A percentile compares a stretch with the other conserved stretches of the same genome.
These are phyloP conservation scores for Dromas ardeola DNA, from an alignment of 2,113 vertebrate genomes.

Conservation along the genomic window DNA sequence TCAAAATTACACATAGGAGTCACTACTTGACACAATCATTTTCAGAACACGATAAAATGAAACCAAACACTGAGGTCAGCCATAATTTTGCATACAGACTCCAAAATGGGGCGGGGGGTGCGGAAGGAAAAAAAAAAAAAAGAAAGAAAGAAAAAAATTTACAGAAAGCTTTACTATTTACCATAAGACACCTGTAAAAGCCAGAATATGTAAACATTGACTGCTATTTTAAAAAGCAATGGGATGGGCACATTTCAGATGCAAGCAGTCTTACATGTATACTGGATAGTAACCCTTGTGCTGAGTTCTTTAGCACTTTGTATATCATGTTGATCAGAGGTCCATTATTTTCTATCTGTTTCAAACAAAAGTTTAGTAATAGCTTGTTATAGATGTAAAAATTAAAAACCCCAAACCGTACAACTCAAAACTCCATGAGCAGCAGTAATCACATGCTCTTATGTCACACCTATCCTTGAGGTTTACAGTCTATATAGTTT, in stretches of 20 bases:
- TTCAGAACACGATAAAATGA: constrained; percentile 39
- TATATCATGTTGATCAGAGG: constrained; percentile 89
- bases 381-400: constrained; percentile 30
- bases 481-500: background rate
- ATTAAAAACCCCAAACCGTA: background rate
- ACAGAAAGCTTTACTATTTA: constrained; percentile 60
- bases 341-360: constrained; percentile 94
- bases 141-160: constrained; percentile 8
- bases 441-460: background rate
- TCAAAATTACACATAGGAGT: constrained; percentile 26
- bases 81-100: constrained; percentile 52
- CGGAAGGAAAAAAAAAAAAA: background rate
- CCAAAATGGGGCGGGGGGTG: background rate
- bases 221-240: constrained; percentile 76
- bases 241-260: constrained; percentile 77
- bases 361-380: constrained; percentile 86
- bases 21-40: constrained; percentile 28
- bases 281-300: constrained; percentile 83
- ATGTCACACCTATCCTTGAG: background rate
- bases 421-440: background rate
- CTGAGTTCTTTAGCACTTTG: constrained; percentile 87
- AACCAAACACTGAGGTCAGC: constrained; percentile 65
- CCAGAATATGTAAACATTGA: constrained; percentile 73
- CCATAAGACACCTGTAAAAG: constrained; percentile 65
- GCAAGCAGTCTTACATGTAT: constrained; percentile 89